Percentiles rank a stretch among this genome's conserved stretches.
phyloP scores from a whole-genome alignment of 2,888 invertebrate genomes.

The Tenodera sinensis region DNA sequence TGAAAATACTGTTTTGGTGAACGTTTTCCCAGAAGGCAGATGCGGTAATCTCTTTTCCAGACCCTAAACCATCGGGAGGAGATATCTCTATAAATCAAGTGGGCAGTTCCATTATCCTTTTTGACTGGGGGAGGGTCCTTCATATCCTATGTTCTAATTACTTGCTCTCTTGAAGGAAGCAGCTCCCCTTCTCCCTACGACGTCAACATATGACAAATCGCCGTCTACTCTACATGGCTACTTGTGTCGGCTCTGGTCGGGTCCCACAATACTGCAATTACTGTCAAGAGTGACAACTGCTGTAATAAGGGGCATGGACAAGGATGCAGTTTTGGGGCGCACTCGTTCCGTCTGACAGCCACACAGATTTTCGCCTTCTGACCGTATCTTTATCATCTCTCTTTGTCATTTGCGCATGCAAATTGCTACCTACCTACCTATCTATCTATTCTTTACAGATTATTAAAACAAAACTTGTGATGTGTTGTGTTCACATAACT shows the following conservation, averaged over 20 bases:
- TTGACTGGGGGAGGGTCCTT: slow-evolving; percentile 5
- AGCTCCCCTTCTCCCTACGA: background rate
- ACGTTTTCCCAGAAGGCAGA: background rate
- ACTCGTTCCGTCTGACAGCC: background rate
- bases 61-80: background rate
- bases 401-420: no score
- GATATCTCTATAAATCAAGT: slow-evolving; percentile 21
- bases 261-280: slow-evolving; percentile 14
- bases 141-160: slow-evolving; percentile 23
- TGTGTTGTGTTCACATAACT: no score
- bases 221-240: slow-evolving; percentile 7
- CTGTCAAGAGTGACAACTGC: slow-evolving; percentile 13
- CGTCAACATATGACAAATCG: slow-evolving; percentile 22
- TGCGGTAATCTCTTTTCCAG: background rate
- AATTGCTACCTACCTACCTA: no score
- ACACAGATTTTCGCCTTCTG: background rate
- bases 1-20: background rate
- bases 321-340: no score
- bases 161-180: background rate
- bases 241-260: background rate
- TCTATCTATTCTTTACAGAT: no score
- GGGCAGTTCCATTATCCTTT: slow-evolving; percentile 24
- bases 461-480: no score
- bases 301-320: background rate
- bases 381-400: background rate